Conservation (phyloP, 2,888 invertebrate species). For the Drosophila hawaiiensis region DNA sequence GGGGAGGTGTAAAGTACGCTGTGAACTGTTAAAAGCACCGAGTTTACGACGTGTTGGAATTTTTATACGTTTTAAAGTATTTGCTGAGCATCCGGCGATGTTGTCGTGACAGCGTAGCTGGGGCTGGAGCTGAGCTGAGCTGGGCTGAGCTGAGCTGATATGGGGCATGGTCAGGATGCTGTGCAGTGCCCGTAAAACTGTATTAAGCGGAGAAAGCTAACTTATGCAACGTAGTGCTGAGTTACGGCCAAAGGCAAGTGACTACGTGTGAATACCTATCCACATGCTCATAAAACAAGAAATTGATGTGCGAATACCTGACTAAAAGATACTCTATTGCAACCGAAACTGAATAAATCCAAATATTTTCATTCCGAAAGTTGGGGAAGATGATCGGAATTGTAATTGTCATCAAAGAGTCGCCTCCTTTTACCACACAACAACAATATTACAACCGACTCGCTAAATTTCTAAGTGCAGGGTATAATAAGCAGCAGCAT, state of each 20-base stretch:
- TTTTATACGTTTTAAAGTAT: conserved; percentile 80
- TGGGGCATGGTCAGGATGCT: conserved; percentile 32
- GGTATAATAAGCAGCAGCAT: conserved; percentile 38
- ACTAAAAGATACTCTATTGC: conserved; percentile 5
- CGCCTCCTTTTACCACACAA: not conserved
- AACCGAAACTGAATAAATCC: not conserved
- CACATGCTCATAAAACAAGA: conserved; percentile 38
- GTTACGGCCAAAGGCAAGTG: conserved; percentile 60
- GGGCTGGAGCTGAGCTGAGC: conserved; percentile 5
- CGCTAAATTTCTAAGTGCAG: not conserved
- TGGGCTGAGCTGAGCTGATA: not conserved
- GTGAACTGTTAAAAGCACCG: conserved; percentile 64
- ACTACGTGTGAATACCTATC: conserved; percentile 56
- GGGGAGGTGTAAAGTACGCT: conserved; percentile 7
- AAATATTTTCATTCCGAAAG: no score
- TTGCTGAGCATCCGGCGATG: conserved; percentile 58
- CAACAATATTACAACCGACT: no score
- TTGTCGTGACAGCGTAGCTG: conserved; percentile 36
- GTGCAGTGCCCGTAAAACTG: conserved; percentile 69
- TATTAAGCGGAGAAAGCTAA: conserved; percentile 78
- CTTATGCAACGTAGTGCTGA: conserved; percentile 72
- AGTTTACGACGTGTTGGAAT: conserved; percentile 80
- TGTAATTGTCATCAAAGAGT: not conserved
- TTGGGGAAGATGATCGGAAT: not conserved
- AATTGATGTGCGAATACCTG: not conserved